phyloP scores from a whole-genome alignment of 2,113 vertebrate species.

The Laterallus jamaicensis region DNA sequence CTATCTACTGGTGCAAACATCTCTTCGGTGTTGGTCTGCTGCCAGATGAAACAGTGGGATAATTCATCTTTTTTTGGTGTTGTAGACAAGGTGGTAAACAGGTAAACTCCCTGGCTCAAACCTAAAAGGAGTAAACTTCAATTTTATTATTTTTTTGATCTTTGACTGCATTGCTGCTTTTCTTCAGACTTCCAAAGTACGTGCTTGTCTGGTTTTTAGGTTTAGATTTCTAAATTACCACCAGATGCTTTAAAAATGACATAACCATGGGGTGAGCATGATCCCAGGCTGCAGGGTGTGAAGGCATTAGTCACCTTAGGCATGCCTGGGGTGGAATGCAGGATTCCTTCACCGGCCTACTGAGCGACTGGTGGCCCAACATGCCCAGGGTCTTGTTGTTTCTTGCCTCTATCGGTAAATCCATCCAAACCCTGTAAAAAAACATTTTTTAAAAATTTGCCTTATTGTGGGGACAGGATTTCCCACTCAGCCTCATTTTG shows the following conservation, averaged over 20 bases:
- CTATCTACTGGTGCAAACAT: neutral
- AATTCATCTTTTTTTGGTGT: neutral
- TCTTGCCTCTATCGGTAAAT: neutral
- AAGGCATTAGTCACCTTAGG: neutral
- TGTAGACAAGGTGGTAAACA: neutral
- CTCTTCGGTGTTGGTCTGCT: neutral
- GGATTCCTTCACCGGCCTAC: neutral
- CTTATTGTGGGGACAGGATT: neutral
- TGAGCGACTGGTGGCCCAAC: neutral
- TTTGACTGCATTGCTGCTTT: neutral
- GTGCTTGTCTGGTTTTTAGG: neutral
- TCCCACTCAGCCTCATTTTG: neutral
- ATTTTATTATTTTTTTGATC: neutral
- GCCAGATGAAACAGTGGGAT: neutral
- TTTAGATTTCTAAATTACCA: neutral
- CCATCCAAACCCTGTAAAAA: neutral
- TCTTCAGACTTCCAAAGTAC: neutral
- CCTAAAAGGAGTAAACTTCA: neutral
- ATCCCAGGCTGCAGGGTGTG: neutral
- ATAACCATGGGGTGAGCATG: neutral
- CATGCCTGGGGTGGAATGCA: neutral
- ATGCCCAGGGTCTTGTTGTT: neutral
- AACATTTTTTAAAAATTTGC: too few species aligned
- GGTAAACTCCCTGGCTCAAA: neutral
- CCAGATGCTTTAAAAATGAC: conserved; percentile 40